Percentiles rank a stretch among this genome's conserved stretches.
Evolutionary conservation across 1,140 invertebrate species (phyloP).

Genomic region (Cydia pomonella): DNA sequence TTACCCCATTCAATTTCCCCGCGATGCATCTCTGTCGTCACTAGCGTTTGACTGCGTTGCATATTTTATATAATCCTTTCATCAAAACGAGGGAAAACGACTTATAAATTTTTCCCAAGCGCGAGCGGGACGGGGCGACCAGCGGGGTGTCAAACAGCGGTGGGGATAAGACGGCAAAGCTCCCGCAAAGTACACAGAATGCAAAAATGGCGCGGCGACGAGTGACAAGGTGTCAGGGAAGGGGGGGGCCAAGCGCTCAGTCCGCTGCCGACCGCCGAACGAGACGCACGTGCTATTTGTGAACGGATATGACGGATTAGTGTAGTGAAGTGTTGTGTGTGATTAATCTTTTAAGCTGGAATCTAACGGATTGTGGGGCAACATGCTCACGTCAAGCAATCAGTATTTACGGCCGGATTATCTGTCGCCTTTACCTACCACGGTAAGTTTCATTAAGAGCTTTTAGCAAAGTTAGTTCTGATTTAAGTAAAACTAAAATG

Average conservation of each 20-base stretch:
- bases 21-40: constrained; percentile 73
- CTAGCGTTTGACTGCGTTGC: constrained; percentile 68
- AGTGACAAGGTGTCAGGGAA: constrained; percentile 72
- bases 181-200: constrained; percentile 80
- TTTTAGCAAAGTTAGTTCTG: not conserved
- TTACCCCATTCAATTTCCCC: constrained; percentile 74
- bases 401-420: constrained; percentile 96
- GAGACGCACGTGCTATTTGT: constrained; percentile 44
- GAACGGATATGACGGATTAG: constrained; percentile 48
- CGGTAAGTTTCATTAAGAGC: constrained; percentile 83
- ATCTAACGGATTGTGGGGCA: constrained; percentile 74
- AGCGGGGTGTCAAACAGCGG: constrained; percentile 78
- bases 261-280: constrained; percentile 53
- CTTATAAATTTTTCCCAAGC: constrained; percentile 66
- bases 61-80: constrained; percentile 78
- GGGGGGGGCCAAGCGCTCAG: constrained; percentile 62
- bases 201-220: constrained; percentile 78
- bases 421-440: constrained; percentile 92
- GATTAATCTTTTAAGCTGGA: constrained; percentile 66
- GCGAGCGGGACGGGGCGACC: constrained; percentile 67
- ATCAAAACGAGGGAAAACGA: constrained; percentile 72
- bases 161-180: constrained; percentile 79
- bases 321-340: constrained; percentile 64
- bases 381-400: constrained; percentile 92
- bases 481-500: no score